A percentile compares a stretch with the other conserved stretches of the same genome.
phyloP scores from a whole-genome alignment of 1,140 invertebrate species.

The Conus ventricosus region DNA sequence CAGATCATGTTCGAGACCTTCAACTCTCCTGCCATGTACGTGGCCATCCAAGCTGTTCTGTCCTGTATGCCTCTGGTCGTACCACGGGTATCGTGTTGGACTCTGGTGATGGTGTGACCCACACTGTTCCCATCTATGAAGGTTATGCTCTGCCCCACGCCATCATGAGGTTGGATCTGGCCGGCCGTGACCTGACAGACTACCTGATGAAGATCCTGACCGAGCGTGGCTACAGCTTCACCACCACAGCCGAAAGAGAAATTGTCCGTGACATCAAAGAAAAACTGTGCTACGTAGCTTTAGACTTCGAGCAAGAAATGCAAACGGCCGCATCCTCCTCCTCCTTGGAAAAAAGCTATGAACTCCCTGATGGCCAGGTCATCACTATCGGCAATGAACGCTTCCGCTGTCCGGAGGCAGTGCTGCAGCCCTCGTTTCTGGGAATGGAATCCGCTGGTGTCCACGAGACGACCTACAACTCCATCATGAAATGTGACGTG shows the following conservation, averaged over 20 bases:
- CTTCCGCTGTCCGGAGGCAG: conserved; percentile 73
- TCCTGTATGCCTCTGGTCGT: conserved; percentile 92
- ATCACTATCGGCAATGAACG: conserved; percentile 88
- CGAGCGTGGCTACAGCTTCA: conserved; percentile 96
- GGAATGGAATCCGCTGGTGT: conserved; percentile 69
- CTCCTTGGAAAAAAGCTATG: conserved; percentile 53
- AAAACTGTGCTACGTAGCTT: conserved; percentile 92
- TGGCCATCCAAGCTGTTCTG: conserved; percentile 93
- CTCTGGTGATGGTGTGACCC: conserved; percentile 91
- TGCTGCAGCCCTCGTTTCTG: conserved; percentile 83
- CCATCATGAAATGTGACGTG: conserved; percentile 81
- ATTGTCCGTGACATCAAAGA: conserved; percentile 89
- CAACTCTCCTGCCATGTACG: conserved; percentile 95
- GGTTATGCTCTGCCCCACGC: conserved; percentile 85
- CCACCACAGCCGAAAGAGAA: conserved; percentile 95
- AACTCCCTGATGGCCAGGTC: conserved; percentile 56
- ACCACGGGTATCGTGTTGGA: conserved; percentile 85
- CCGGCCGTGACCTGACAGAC: conserved; percentile 94
- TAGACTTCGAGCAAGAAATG: conserved; percentile 80
- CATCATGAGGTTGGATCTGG: conserved; percentile 92
- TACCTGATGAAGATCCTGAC: conserved; percentile 97
- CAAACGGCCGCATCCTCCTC: conserved; percentile 40
- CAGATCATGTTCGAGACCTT: conserved; percentile 80
- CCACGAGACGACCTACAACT: conserved; percentile 87
- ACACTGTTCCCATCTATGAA: conserved; percentile 92